Evolutionary conservation across 1,140 invertebrate genomes (phyloP).

Genomic region (Drosophila grimshawi): DNA sequence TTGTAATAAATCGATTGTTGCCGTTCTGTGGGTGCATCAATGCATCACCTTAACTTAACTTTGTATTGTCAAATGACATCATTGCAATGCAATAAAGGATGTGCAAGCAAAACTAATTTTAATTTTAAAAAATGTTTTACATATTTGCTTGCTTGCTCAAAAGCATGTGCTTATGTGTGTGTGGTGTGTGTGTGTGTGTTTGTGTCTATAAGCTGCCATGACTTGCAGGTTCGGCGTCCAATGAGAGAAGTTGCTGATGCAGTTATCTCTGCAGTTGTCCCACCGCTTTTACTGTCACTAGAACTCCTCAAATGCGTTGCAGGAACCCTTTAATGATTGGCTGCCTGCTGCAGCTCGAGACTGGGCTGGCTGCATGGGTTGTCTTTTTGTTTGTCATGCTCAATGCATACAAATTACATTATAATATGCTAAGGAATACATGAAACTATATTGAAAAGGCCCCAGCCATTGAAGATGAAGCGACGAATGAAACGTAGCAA

Average conservation of each 20-base stretch:
- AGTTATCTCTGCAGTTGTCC: slow-evolving; percentile 29
- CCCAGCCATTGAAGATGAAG: slow-evolving; percentile 23
- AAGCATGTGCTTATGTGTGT: neutral
- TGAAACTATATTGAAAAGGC: slow-evolving; percentile 64
- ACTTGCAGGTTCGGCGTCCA: slow-evolving; percentile 39
- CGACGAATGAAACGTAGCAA: slow-evolving; percentile 49
- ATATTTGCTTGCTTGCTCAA: slow-evolving; percentile 32
- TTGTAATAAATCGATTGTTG: neutral
- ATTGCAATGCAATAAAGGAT: slow-evolving; percentile 45
- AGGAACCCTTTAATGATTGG: slow-evolving; percentile 31
- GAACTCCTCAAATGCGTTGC: slow-evolving; percentile 22
- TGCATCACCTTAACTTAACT: neutral
- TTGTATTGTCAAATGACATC: slow-evolving; percentile 12
- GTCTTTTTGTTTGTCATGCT: slow-evolving; percentile 66
- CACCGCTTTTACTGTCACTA: slow-evolving; percentile 28
- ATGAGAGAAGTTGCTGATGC: slow-evolving; percentile 54
- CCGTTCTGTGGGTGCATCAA: slow-evolving; percentile 3
- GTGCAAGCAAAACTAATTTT: slow-evolving; percentile 63
- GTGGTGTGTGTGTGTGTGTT: slow-evolving; percentile 15
- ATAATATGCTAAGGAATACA: slow-evolving; percentile 76
- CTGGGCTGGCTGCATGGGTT: slow-evolving; percentile 21
- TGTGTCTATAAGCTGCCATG: slow-evolving; percentile 33
- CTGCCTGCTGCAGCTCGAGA: slow-evolving; percentile 19
- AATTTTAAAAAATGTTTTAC: slow-evolving; percentile 64
- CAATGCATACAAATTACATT: slow-evolving; percentile 82